A percentile compares a stretch with the other conserved stretches of the same genome.
Evolutionary conservation across 2,113 vertebrate species (phyloP).

Genomic region (Patagioenas fasciata): DNA sequence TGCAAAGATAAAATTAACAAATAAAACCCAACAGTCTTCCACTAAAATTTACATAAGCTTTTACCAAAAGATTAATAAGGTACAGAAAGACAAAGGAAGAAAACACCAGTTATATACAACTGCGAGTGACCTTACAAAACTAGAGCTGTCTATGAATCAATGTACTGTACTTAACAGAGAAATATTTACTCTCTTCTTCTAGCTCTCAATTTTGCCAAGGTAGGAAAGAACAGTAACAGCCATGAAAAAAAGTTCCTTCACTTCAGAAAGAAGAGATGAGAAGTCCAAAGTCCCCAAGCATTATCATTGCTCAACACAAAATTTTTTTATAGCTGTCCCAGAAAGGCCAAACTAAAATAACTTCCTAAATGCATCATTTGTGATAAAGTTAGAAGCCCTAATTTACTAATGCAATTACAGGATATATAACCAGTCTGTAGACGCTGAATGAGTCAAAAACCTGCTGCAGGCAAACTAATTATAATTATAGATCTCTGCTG

Average conservation of each 20-base stretch:
- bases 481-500: background rate
- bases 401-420: background rate
- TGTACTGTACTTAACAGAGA: background rate
- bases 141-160: background rate
- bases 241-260: background rate
- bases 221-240: background rate
- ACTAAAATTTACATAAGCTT: background rate
- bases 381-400: background rate
- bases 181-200: background rate
- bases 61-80: background rate
- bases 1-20: constrained; percentile 63
- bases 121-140: background rate
- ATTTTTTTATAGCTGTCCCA: background rate
- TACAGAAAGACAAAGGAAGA: background rate
- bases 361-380: background rate
- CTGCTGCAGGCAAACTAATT: background rate
- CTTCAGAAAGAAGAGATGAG: background rate
- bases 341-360: background rate
- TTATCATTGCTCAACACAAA: background rate
- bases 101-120: background rate
- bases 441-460: background rate
- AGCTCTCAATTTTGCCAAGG: background rate
- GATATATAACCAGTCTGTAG: background rate
- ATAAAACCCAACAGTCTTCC: background rate
- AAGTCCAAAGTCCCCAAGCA: background rate